phyloP scores from a whole-genome alignment of 2,797 vertebrate genomes.

The Dallia pectoralis region DNA sequence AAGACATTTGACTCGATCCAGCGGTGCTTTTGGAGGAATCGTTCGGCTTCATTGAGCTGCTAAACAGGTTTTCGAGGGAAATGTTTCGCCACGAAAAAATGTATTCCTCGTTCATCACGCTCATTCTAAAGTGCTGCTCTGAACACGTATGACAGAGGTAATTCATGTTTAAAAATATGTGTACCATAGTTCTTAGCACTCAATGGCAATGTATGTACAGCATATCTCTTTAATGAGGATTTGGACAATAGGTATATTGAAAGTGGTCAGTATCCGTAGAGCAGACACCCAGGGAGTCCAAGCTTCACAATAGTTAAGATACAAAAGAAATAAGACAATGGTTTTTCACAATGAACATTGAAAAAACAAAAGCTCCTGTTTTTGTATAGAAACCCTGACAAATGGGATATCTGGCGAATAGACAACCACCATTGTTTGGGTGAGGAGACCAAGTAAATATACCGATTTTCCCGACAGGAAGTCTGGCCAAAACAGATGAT shows the following conservation, averaged over 20 bases:
- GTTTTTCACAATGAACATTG: not conserved
- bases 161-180: slow-evolving; percentile 18
- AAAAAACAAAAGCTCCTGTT: not conserved
- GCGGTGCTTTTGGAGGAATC: slow-evolving; percentile 72
- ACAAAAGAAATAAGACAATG: not conserved
- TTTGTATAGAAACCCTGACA: slow-evolving; percentile 8
- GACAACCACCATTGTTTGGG: not conserved
- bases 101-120: slow-evolving; percentile 25
- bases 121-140: slow-evolving; percentile 38
- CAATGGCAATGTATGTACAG: slow-evolving; percentile 23
- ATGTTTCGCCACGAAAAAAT: slow-evolving; percentile 51
- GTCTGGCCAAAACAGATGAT: slow-evolving; percentile 31
- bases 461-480: slow-evolving; percentile 26
- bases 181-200: not conserved
- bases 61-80: slow-evolving; percentile 64
- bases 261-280: not conserved
- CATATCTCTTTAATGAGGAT: not conserved
- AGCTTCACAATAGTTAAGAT: not conserved
- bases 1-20: slow-evolving; percentile 75
- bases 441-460: not conserved
- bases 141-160: slow-evolving; percentile 25
- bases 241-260: not conserved
- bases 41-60: slow-evolving; percentile 76
- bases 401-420: not conserved
- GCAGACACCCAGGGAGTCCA: slow-evolving; percentile 9